Conservation (phyloP, 2,797 vertebrate genomes). For the Coluber constrictor region DNA sequence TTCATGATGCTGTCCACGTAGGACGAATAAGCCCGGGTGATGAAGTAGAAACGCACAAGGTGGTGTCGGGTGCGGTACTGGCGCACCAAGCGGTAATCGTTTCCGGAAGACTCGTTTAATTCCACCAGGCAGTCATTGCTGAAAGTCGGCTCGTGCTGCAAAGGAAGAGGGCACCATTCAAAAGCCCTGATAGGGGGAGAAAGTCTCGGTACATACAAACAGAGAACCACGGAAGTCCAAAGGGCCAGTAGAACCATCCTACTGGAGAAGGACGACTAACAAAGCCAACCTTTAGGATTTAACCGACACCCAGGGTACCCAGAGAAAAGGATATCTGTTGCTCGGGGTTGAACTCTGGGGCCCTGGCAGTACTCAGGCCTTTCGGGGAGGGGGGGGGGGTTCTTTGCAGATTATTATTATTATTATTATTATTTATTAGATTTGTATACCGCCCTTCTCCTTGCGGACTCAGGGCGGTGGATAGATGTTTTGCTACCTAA, state of each 20-base stretch:
- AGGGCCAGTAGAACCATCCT: not conserved
- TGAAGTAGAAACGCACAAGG: conserved; percentile 84
- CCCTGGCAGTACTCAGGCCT: no score
- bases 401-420: no score
- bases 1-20: conserved; percentile 79
- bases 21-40: conserved; percentile 76
- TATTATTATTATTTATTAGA: no score
- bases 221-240: not conserved
- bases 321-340: not conserved
- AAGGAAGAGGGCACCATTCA: conserved; percentile 10
- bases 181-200: rapidly evolving
- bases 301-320: not conserved
- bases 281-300: not conserved
- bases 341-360: not conserved
- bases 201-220: not conserved
- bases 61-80: conserved; percentile 79
- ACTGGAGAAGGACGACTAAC: not conserved
- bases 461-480: no score
- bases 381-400: no score
- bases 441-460: no score
- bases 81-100: conserved; percentile 76
- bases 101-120: conserved; percentile 75
- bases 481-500: not conserved
- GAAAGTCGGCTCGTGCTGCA: conserved; percentile 79
- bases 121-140: conserved; percentile 78